A percentile compares a stretch with the other conserved stretches of the same genome.
Conservation (phyloP, 2,113 vertebrate species). For the Piaya cayana region DNA sequence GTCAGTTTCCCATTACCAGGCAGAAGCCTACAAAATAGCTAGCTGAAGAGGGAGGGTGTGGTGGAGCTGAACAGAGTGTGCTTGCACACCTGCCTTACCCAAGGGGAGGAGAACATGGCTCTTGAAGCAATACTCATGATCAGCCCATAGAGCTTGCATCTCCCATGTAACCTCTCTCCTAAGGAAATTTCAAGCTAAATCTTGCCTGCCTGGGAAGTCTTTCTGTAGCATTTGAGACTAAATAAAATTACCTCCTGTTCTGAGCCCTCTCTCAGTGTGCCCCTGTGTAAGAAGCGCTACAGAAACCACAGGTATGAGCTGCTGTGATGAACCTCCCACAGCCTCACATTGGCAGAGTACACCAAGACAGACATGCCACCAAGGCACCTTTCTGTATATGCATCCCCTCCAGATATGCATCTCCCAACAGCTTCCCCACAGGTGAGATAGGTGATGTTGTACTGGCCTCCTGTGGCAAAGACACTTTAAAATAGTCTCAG, state of each 20-base stretch:
- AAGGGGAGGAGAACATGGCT: not conserved
- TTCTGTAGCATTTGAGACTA: not conserved
- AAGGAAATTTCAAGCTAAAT: not conserved
- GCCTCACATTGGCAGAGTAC: not conserved
- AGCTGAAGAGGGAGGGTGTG: not conserved
- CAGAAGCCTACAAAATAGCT: not conserved
- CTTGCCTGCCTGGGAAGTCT: not conserved
- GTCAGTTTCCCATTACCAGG: not conserved
- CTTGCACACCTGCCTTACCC: fast-evolving
- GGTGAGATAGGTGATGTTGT: not conserved
- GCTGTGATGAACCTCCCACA: fast-evolving
- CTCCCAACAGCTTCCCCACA: not conserved
- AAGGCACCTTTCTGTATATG: not conserved
- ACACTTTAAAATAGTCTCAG: not conserved
- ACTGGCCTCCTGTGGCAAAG: not conserved
- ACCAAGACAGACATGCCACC: not conserved
- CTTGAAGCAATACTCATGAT: not conserved
- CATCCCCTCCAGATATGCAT: not conserved
- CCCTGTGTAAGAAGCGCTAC: not conserved
- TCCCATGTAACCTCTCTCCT: not conserved
- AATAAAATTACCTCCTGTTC: not conserved
- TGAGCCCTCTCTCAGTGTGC: not conserved
- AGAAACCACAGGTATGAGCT: fast-evolving
- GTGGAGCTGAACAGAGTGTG: not conserved
- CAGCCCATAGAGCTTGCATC: not conserved